These are phyloP conservation scores for Coelinius sp. DNA, from an alignment of 2,888 invertebrate genomes.

Conservation along the genomic window DNA sequence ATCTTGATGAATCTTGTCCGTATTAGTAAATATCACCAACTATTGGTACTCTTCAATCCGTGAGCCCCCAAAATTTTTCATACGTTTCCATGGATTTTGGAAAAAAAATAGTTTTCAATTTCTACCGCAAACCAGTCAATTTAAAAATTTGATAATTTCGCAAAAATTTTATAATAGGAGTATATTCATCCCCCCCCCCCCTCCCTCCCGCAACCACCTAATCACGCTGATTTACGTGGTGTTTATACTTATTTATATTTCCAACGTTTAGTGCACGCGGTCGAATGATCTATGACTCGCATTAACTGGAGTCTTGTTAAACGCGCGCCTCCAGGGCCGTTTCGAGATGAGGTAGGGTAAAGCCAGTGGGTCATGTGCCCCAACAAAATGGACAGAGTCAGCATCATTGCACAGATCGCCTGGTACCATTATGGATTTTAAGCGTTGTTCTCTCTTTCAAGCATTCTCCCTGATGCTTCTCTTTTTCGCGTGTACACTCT, in stretches of 20 bases:
- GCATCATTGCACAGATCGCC: slow-evolving; percentile 29
- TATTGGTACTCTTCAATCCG: slow-evolving; percentile 57
- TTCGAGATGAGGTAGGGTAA: slow-evolving; percentile 44
- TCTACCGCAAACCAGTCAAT: background rate
- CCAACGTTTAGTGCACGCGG: slow-evolving; percentile 66
- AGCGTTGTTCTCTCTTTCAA: slow-evolving; percentile 41
- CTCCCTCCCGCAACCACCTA: slow-evolving; percentile 48
- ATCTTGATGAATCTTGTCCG: slow-evolving; percentile 66
- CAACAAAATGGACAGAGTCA: slow-evolving; percentile 27
- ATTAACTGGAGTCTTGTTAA: slow-evolving; percentile 70
- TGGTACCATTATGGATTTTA: slow-evolving; percentile 50
- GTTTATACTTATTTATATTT: slow-evolving; percentile 69
- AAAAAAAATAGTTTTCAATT: slow-evolving; percentile 33
- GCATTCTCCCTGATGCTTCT: slow-evolving; percentile 40
- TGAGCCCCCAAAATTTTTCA: slow-evolving; percentile 22
- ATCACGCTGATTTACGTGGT: slow-evolving; percentile 67
- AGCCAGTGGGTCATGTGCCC: slow-evolving; percentile 24
- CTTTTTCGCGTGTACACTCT: slow-evolving; percentile 39
- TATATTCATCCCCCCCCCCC: slow-evolving; percentile 41
- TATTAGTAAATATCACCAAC: slow-evolving; percentile 37
- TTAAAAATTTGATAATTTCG: background rate
- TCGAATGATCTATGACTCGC: slow-evolving; percentile 67
- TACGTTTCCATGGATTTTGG: slow-evolving; percentile 23
- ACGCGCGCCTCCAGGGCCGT: slow-evolving; percentile 62
- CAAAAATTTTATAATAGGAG: slow-evolving; percentile 49